Evolutionary conservation across 2,113 vertebrate species (phyloP).

Genomic region (Puma concolor): DNA sequence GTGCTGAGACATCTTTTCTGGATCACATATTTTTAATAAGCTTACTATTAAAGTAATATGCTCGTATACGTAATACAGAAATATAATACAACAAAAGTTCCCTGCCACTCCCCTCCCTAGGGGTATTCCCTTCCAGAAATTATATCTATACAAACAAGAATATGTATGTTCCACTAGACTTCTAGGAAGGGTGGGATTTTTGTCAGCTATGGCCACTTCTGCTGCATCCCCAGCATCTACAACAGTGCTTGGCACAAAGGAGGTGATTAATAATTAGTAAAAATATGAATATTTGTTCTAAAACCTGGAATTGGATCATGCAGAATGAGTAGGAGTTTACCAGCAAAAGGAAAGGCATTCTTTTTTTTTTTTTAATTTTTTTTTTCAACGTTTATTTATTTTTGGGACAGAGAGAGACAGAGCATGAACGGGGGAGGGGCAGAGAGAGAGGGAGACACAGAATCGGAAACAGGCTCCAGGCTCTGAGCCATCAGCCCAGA

Average conservation of each 20-base stretch:
- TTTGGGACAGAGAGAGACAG: no score
- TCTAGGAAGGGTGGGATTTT: neutral
- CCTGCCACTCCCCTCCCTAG: neutral
- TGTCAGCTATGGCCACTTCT: neutral
- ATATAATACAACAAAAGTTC: neutral
- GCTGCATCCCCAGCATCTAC: neutral
- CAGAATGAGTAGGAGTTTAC: neutral
- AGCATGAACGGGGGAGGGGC: no score
- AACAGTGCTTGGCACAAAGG: neutral
- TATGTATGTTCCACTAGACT: neutral
- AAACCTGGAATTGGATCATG: neutral
- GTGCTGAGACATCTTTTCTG: neutral
- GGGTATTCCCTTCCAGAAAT: neutral
- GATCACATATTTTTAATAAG: slow-evolving; percentile 3
- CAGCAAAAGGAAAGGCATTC: neutral
- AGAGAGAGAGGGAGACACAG: no score
- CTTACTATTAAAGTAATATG: neutral
- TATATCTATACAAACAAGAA: neutral
- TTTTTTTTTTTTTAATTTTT: no score
- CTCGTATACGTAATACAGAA: neutral
- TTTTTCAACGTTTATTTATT: no score
- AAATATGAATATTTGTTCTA: slow-evolving; percentile 3
- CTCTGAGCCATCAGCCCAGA: no score
- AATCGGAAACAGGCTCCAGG: no score
- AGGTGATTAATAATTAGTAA: slow-evolving; percentile 20